phyloP scores from a whole-genome alignment of 1,140 invertebrate genomes.

The Nymphalis io region DNA sequence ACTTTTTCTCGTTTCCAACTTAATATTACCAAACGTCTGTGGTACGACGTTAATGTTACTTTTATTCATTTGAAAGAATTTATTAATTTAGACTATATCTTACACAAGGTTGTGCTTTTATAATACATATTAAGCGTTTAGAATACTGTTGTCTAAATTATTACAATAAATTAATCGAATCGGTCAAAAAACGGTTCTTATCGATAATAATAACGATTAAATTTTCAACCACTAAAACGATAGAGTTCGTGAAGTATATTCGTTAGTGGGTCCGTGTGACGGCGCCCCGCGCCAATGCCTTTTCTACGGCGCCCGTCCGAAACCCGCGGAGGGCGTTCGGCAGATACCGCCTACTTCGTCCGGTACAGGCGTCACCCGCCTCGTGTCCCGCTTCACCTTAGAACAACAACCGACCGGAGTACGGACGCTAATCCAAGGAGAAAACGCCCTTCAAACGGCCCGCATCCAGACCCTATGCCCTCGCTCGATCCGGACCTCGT shows the following conservation, averaged over 20 bases:
- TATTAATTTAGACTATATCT: no score
- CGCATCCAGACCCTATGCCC: constrained; percentile 12
- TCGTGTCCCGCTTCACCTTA: constrained; percentile 72
- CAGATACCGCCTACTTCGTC: constrained; percentile 77
- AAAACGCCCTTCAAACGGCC: constrained; percentile 62
- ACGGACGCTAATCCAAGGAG: constrained; percentile 53
- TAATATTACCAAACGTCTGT: no score
- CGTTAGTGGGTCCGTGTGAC: constrained; percentile 72
- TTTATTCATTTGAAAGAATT: no score
- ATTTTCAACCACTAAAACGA: constrained; percentile 63
- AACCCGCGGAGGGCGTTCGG: constrained; percentile 74
- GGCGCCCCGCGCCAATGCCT: constrained; percentile 73
- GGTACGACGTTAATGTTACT: no score
- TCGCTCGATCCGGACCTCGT: constrained; percentile 16
- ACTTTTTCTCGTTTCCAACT: no score
- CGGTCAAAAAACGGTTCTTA: constrained; percentile 27
- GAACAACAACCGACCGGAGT: constrained; percentile 49
- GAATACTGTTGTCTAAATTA: no score
- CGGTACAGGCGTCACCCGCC: constrained; percentile 75
- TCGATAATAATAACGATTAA: constrained; percentile 52
- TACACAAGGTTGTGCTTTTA: no score
- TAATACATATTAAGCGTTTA: no score
- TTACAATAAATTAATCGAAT: no score
- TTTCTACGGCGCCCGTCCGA: constrained; percentile 66
- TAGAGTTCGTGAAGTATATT: constrained; percentile 78